Conservation (phyloP, 37 sponge, comb jelly and placozoan species). For the Ianthella basta region DNA sequence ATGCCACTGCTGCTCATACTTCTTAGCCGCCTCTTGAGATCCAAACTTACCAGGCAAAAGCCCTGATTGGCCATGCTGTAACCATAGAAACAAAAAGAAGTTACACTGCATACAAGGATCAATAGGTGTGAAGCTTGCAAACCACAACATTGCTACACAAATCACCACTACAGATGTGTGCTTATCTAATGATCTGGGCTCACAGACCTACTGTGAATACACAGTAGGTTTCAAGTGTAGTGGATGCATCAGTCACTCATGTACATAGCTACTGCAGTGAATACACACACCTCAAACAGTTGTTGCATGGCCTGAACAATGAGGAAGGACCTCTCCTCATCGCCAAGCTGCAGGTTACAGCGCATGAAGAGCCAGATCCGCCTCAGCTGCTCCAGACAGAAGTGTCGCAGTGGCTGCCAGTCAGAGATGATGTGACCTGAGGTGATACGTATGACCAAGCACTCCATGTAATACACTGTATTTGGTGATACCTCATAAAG, state of each 20-base stretch:
- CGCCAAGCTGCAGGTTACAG: slow-evolving; percentile 45
- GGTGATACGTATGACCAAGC: not conserved
- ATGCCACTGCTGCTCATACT: not conserved
- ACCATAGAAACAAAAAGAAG: not conserved
- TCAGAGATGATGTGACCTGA: slow-evolving; percentile 63
- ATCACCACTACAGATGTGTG: too few relatives aligned
- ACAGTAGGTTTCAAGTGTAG: too few relatives aligned
- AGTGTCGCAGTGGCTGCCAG: slow-evolving; percentile 51
- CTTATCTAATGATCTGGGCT: too few relatives aligned
- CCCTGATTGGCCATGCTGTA: not conserved
- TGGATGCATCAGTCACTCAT: not conserved
- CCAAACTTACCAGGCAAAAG: not conserved
- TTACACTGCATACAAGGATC: too few relatives aligned
- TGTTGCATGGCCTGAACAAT: slow-evolving; percentile 42
- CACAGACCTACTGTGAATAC: too few relatives aligned
- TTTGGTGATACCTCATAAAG: not conserved
- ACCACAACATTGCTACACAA: too few relatives aligned
- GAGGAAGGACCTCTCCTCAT: slow-evolving; percentile 73
- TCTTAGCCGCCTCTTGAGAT: not conserved
- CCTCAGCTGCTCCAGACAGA: slow-evolving; percentile 70
- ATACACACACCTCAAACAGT: slow-evolving; percentile 48
- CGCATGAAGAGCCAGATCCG: slow-evolving; percentile 70
- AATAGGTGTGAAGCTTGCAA: too few relatives aligned
- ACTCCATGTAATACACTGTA: not conserved
- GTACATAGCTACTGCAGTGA: too few relatives aligned